Evolutionary conservation across 2,113 vertebrate genomes (phyloP).

Genomic region (Forbesichthys agassizii): DNA sequence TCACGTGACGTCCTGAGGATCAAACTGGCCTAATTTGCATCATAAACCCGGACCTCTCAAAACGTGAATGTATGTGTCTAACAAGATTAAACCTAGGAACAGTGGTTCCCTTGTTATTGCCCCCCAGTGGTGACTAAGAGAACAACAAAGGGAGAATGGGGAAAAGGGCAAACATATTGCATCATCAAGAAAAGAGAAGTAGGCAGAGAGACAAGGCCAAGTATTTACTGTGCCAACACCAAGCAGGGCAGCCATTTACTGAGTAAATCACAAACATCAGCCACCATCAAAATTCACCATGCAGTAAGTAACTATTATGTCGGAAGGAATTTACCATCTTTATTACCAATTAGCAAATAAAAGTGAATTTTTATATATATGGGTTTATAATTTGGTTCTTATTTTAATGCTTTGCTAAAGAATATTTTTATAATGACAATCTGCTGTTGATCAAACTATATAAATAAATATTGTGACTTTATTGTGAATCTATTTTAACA

Average conservation of each 20-base stretch:
- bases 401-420: no score
- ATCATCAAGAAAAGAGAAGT: constrained; percentile 1
- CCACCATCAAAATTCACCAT: background rate
- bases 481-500: no score
- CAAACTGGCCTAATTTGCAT: constrained; percentile 48
- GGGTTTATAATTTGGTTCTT: no score
- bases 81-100: constrained; percentile 17
- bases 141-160: constrained; percentile 16
- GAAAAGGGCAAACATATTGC: constrained; percentile 19
- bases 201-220: background rate
- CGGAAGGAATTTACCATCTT: no score
- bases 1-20: background rate
- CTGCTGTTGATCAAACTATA: no score
- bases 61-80: constrained; percentile 45
- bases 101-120: constrained; percentile 8
- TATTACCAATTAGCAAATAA: no score
- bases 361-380: no score
- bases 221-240: background rate
- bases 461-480: no score
- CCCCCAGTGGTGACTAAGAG: constrained; percentile 26
- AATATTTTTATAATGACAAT: no score
- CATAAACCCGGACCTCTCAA: constrained; percentile 41
- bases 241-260: constrained; percentile 18
- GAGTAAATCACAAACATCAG: background rate
- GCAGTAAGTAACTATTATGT: no score